Evolutionary conservation across 2,797 vertebrate genomes (phyloP).

Genomic region (Pelochelys cantorii): DNA sequence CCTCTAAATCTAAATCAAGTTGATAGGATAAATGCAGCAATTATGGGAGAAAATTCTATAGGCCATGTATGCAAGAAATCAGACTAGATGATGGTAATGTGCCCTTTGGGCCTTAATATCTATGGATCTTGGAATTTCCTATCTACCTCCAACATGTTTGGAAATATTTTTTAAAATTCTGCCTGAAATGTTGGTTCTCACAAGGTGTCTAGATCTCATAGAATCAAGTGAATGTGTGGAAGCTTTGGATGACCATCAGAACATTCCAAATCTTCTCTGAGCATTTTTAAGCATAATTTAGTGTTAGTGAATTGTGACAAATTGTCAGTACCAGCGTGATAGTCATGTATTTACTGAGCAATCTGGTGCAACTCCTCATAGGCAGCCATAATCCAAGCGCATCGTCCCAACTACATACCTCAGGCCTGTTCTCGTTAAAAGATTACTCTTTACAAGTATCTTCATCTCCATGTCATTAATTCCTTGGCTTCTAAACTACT

Average conservation of each 20-base stretch:
- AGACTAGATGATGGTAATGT: conserved; percentile 21
- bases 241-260: not conserved
- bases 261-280: not conserved
- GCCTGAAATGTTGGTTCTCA: not conserved
- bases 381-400: not conserved
- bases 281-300: not conserved
- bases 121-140: conserved; percentile 23
- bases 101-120: conserved; percentile 3
- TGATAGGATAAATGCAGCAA: not conserved
- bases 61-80: not conserved
- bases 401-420: not conserved
- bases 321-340: not conserved
- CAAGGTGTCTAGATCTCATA: not conserved
- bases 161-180: not conserved
- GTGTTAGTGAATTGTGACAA: not conserved
- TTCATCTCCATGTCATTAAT: not conserved
- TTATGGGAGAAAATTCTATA: not conserved
- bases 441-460: too few relatives aligned
- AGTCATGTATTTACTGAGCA: not conserved
- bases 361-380: not conserved
- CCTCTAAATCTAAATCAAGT: not conserved
- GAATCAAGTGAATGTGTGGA: not conserved
- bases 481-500: not conserved
- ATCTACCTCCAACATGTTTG: not conserved
- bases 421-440: not conserved